Conservation (phyloP, 2,797 vertebrate species). For the Onychomys leucogaster region DNA sequence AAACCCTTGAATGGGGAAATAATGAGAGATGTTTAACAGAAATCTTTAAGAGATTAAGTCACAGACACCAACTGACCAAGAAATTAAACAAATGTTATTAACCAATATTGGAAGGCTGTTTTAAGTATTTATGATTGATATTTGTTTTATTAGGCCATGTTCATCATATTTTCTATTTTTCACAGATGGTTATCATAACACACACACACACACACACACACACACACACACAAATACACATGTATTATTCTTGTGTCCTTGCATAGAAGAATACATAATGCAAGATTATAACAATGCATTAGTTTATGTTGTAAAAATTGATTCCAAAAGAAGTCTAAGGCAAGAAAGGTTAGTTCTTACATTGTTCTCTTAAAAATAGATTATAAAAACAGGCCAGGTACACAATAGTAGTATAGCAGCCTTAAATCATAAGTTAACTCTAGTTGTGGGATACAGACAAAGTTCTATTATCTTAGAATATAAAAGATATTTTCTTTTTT, state of each 20-base stretch:
- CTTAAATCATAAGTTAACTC: not conserved
- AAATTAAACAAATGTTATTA: not conserved
- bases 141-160: not conserved
- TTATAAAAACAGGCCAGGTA: not conserved
- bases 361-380: not conserved
- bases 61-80: not conserved
- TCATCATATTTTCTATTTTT: not conserved
- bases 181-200: not conserved
- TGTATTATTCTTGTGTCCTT: not conserved
- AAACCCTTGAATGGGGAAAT: not conserved
- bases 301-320: not conserved
- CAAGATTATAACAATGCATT: not conserved
- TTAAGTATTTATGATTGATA: not conserved
- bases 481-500: not conserved
- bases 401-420: not conserved
- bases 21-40: not conserved
- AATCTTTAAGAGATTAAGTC: not conserved
- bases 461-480: not conserved
- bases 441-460: not conserved
- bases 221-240: not conserved
- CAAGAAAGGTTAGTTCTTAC: not conserved
- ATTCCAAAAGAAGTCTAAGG: not conserved
- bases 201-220: not conserved
- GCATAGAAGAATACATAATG: not conserved
- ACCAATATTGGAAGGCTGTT: not conserved